phyloP scores from a whole-genome alignment of 2,797 vertebrate species.

The Bradypus variegatus region DNA sequence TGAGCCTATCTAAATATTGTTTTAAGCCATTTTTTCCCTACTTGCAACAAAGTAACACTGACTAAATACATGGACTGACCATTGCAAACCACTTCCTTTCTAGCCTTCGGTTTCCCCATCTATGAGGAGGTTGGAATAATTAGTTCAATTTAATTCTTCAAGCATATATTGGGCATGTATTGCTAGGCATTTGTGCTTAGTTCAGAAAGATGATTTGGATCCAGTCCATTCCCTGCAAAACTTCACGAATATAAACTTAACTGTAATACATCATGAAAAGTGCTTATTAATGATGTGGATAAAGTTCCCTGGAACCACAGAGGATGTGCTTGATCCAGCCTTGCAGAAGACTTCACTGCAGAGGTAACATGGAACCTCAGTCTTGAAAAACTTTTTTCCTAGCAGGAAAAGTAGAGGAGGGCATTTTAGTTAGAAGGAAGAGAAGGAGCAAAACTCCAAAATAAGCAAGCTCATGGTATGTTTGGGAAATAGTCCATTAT shows the following conservation, averaged over 20 bases:
- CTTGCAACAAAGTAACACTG: neutral
- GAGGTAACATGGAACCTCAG: neutral
- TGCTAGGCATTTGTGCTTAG: neutral
- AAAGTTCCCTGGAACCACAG: neutral
- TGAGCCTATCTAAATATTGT: neutral
- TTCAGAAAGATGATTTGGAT: neutral
- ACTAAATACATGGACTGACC: neutral
- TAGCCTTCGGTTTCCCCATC: neutral
- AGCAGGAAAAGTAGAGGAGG: neutral
- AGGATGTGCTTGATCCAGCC: neutral
- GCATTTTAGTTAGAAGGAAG: neutral
- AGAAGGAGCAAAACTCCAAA: neutral
- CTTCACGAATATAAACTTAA: neutral
- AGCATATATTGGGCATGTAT: neutral
- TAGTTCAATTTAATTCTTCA: neutral
- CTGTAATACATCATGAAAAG: neutral
- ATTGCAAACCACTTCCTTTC: neutral
- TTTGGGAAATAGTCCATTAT: neutral
- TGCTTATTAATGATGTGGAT: neutral
- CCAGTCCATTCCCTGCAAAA: neutral
- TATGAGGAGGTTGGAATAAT: neutral
- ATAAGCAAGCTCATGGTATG: neutral
- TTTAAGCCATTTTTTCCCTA: neutral
- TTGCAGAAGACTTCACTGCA: neutral
- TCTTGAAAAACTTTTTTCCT: constrained; percentile 22